These are phyloP conservation scores for Hydrozoanthus gracilis DNA, from an alignment of 92 coral and sea anemone species.

Conservation along the genomic window DNA sequence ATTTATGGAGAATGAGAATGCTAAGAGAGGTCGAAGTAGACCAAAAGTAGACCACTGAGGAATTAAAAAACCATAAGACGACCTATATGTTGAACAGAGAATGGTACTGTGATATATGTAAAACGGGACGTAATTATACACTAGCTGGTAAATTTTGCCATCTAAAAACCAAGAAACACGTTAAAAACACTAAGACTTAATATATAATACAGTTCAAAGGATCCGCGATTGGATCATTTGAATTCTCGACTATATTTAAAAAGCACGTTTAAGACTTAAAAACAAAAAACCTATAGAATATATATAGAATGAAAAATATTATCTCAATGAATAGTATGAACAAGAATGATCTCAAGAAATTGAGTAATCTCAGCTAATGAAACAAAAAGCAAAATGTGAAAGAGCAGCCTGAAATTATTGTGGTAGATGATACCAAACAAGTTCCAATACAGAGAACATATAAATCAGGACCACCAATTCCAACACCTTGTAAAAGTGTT, in stretches of 20 bases:
- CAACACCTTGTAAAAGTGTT: background rate
- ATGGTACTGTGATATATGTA: background rate
- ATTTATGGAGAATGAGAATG: too few relatives aligned
- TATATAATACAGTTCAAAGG: background rate
- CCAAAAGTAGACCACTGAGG: too few relatives aligned
- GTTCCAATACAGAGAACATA: slow-evolving; percentile 12
- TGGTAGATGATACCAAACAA: background rate
- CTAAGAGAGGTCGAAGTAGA: too few relatives aligned
- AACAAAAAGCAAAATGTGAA: background rate
- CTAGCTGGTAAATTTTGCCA: background rate
- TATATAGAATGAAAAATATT: background rate
- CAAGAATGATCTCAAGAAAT: slow-evolving; percentile 25
- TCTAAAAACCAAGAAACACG: background rate
- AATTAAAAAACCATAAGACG: too few relatives aligned
- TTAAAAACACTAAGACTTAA: background rate
- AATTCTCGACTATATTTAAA: too few relatives aligned
- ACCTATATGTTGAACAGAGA: background rate
- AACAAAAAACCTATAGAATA: too few relatives aligned
- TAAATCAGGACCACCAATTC: slow-evolving; percentile 25
- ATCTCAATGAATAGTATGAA: slow-evolving; percentile 33
- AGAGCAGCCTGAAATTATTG: background rate
- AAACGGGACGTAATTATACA: background rate
- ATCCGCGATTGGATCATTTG: background rate
- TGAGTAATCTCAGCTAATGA: background rate
- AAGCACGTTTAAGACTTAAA: too few relatives aligned